Percentiles rank a stretch among this genome's conserved stretches.
phyloP scores from a whole-genome alignment of 2,888 invertebrate genomes.

The Allacma fusca region DNA sequence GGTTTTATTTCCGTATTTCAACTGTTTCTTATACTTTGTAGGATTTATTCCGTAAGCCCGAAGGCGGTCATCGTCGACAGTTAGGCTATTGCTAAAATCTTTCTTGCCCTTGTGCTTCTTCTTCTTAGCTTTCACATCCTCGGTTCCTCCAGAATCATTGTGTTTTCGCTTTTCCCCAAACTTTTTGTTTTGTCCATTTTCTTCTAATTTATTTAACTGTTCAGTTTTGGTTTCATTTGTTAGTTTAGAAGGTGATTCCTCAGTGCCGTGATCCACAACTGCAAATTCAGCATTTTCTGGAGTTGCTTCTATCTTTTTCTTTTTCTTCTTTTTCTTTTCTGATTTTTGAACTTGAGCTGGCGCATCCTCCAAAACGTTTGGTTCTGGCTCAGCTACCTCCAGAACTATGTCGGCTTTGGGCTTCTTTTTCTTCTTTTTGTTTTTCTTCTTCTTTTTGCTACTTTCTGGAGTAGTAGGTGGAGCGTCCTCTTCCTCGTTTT shows the following conservation, averaged over 20 bases:
- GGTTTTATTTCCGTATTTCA: slow-evolving; percentile 67
- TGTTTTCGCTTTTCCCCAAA: background rate
- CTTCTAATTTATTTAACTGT: background rate
- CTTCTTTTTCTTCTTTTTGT: slow-evolving; percentile 48
- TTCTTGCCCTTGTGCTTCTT: background rate
- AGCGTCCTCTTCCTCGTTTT: slow-evolving; percentile 34
- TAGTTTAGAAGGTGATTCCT: slow-evolving; percentile 17
- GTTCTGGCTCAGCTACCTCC: slow-evolving; percentile 29
- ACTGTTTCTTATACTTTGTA: slow-evolving; percentile 81
- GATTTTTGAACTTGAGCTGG: background rate
- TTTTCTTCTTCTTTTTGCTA: slow-evolving; percentile 43
- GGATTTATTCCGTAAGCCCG: slow-evolving; percentile 92
- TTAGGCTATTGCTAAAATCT: background rate
- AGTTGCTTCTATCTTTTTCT: slow-evolving; percentile 57
- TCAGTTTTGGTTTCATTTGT: background rate
- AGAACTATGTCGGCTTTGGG: background rate
- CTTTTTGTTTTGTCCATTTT: background rate
- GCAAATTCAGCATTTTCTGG: background rate
- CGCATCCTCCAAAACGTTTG: slow-evolving; percentile 29
- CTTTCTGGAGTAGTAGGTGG: background rate
- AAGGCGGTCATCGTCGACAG: slow-evolving; percentile 77
- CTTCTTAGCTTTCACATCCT: slow-evolving; percentile 31
- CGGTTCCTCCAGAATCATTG: background rate
- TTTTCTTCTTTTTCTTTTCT: slow-evolving; percentile 62
- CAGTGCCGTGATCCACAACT: too few relatives aligned